Percentiles rank a stretch among this genome's conserved stretches.
Evolutionary conservation across 2,797 vertebrate species (phyloP).

Genomic region (Notamacropus eugenii): DNA sequence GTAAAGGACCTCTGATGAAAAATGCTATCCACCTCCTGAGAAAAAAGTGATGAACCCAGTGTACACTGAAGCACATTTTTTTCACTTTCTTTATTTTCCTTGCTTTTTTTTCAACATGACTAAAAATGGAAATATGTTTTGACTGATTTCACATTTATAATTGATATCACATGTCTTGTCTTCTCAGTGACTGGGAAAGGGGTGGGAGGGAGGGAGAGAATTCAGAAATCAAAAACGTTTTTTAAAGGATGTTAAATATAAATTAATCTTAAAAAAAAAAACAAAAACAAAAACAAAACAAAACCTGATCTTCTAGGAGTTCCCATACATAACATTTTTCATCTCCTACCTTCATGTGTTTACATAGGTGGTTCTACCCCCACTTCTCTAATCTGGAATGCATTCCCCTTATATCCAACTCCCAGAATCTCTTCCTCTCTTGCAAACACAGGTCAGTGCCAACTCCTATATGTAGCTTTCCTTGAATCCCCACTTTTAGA

Average conservation of each 20-base stretch:
- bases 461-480: not conserved
- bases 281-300: too few relatives aligned
- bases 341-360: not conserved
- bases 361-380: not conserved
- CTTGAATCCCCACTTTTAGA: not conserved
- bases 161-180: not conserved
- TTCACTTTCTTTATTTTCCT: not conserved
- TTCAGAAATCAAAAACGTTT: not conserved
- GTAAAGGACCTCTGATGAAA: not conserved
- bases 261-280: not conserved
- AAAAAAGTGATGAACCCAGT: not conserved
- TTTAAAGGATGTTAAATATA: not conserved
- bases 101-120: not conserved
- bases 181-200: not conserved
- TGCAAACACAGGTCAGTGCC: not conserved
- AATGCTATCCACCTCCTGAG: not conserved
- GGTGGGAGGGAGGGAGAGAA: not conserved
- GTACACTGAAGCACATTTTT: not conserved
- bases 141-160: not conserved
- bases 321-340: not conserved
- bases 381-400: not conserved
- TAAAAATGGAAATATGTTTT: not conserved
- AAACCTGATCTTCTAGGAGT: not conserved
- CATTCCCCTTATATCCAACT: not conserved
- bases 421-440: not conserved